Evolutionary conservation across 1,140 invertebrate genomes (phyloP).

Genomic region (roundworm (Caenorhabditis elegans)): DNA sequence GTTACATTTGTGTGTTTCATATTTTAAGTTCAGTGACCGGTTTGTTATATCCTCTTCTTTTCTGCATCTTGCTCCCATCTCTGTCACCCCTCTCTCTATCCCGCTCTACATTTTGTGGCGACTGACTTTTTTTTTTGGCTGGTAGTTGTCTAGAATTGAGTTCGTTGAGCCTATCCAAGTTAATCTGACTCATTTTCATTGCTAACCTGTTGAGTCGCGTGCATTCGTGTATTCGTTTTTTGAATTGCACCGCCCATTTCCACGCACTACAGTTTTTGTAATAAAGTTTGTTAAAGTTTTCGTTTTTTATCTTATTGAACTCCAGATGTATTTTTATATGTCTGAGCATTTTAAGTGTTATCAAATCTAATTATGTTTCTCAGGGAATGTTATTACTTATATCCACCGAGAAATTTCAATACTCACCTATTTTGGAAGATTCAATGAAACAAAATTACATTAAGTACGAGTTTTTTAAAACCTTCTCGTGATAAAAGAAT

Average conservation of each 20-base stretch:
- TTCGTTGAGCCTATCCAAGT: not conserved
- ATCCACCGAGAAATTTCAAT: too few relatives aligned
- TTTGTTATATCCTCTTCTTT: not conserved
- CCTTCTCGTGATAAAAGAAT: too few relatives aligned
- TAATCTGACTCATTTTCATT: not conserved
- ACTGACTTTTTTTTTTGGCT: not conserved
- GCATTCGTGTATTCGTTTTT: not conserved
- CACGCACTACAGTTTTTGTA: slow-evolving; percentile 5
- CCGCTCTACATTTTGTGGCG: not conserved
- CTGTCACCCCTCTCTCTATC: not conserved
- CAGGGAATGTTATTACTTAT: too few relatives aligned
- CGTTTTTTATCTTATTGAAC: too few relatives aligned
- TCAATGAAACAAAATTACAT: too few relatives aligned
- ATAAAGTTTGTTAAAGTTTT: slow-evolving; percentile 1
- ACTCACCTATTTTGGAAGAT: too few relatives aligned
- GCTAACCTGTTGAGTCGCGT: not conserved
- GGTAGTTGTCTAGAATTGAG: slow-evolving; percentile 8
- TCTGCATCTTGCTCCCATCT: not conserved
- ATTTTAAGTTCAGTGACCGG: slow-evolving; percentile 17
- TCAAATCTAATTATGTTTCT: too few relatives aligned
- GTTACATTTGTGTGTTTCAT: slow-evolving; percentile 8
- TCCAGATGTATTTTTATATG: too few relatives aligned
- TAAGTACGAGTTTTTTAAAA: too few relatives aligned
- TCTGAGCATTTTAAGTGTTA: too few relatives aligned
- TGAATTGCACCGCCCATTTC: not conserved